Conservation (phyloP, 1,140 invertebrate species). For the Agrypnia vestita region DNA sequence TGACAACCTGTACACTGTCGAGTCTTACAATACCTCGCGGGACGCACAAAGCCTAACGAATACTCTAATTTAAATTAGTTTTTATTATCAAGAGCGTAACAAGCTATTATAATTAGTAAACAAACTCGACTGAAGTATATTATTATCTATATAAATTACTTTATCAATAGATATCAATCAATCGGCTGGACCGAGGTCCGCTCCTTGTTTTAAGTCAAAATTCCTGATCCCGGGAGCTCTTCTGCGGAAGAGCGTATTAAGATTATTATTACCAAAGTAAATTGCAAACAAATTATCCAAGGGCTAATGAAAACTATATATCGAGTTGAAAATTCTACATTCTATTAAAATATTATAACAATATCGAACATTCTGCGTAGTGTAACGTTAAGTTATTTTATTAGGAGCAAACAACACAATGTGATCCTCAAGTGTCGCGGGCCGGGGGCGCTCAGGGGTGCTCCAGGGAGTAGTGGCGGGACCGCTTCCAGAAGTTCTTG, state of each 20-base stretch:
- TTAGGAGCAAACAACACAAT: not conserved
- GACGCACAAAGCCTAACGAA: constrained; percentile 22
- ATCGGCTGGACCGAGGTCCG: constrained; percentile 7
- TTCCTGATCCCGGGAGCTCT: constrained; percentile 44
- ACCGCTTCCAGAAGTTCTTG: constrained; percentile 87
- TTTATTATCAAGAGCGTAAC: constrained; percentile 40
- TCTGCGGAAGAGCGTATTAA: constrained; percentile 41
- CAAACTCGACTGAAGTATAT: constrained; percentile 35
- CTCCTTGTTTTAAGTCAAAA: constrained; percentile 42
- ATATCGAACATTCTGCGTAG: constrained; percentile 1
- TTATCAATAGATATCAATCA: constrained; percentile 39
- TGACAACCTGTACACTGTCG: not conserved
- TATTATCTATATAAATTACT: constrained; percentile 28
- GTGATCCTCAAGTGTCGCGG: constrained; percentile 8
- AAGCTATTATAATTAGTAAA: constrained; percentile 37
- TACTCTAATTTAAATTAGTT: constrained; percentile 25
- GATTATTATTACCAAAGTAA: constrained; percentile 37
- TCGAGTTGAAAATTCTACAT: constrained; percentile 15
- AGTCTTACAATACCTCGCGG: constrained; percentile 3
- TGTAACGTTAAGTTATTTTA: constrained; percentile 6
- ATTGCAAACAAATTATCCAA: constrained; percentile 38
- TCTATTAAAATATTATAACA: constrained; percentile 12
- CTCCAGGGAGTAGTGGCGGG: constrained; percentile 86
- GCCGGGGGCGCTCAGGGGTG: constrained; percentile 71
- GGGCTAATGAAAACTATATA: constrained; percentile 22